These are phyloP conservation scores for Rhagophthalmus giganteus DNA, from an alignment of 2,888 invertebrate species.

Conservation along the genomic window DNA sequence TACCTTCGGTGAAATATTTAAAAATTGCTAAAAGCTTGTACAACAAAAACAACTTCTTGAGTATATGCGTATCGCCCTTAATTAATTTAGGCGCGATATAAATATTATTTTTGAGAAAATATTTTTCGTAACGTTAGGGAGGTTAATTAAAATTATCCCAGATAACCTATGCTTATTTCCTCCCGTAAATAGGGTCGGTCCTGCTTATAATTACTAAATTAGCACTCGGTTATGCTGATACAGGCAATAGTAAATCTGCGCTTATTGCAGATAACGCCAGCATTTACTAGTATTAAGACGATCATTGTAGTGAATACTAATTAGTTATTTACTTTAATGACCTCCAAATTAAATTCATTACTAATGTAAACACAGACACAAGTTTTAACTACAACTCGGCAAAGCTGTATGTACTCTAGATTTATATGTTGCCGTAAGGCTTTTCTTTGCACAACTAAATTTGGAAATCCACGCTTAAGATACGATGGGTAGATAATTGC, in stretches of 20 bases:
- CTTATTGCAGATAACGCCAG: constrained; percentile 9
- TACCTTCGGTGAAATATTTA: too few relatives aligned
- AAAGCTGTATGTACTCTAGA: too few relatives aligned
- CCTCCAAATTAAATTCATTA: constrained; percentile 12
- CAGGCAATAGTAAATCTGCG: constrained; percentile 14
- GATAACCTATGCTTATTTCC: constrained; percentile 1
- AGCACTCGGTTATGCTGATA: constrained; percentile 3
- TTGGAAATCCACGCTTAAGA: too few relatives aligned
- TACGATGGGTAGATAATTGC: too few relatives aligned
- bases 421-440: too few relatives aligned
- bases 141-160: constrained; percentile 1
- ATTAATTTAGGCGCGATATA: too few relatives aligned
- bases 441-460: too few relatives aligned
- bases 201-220: constrained; percentile 11
- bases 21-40: too few relatives aligned
- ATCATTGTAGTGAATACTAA: constrained; percentile 21
- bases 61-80: too few relatives aligned
- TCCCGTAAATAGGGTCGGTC: not conserved
- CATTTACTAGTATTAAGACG: constrained; percentile 20
- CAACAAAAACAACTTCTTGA: too few relatives aligned
- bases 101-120: too few relatives aligned
- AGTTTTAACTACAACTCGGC: not conserved
- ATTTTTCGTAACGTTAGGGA: too few relatives aligned
- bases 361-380: not conserved
- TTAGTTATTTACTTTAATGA: constrained; percentile 15